Percentiles rank a stretch among this genome's conserved stretches.
These are phyloP conservation scores for Blastobasis lacticolella DNA, from an alignment of 2,888 invertebrate species.

Conservation along the genomic window DNA sequence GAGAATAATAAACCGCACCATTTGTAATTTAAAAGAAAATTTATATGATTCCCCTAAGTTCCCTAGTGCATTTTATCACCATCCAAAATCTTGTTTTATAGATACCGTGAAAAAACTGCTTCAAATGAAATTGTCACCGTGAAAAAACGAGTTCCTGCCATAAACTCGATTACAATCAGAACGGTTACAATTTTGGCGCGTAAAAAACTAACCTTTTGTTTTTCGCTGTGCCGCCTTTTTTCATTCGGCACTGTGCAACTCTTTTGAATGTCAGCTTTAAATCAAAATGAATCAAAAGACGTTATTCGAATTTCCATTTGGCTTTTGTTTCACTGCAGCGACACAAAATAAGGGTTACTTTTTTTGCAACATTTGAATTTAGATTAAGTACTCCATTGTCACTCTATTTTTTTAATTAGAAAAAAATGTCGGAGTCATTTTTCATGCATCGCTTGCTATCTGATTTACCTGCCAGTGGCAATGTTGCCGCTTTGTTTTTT, in stretches of 20 bases:
- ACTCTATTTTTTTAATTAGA: conserved; percentile 55
- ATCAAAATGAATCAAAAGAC: conserved; percentile 57
- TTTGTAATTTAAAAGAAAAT: too few species aligned
- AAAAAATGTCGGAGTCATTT: conserved; percentile 56
- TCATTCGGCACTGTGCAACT: conserved; percentile 40
- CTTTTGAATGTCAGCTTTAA: conserved; percentile 53
- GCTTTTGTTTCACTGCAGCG: conserved; percentile 60
- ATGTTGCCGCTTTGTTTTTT: conserved; percentile 26
- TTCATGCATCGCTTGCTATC: conserved; percentile 70
- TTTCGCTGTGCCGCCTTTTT: conserved; percentile 29
- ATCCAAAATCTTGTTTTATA: too few species aligned
- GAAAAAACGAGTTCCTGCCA: conserved; percentile 14
- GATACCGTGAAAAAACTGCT: too few species aligned
- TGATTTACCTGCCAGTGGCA: conserved; percentile 62
- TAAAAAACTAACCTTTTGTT: conserved; percentile 38
- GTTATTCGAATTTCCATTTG: conserved; percentile 53
- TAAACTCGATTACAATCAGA: conserved; percentile 42
- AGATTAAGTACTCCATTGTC: conserved; percentile 60
- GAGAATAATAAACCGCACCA: too few species aligned
- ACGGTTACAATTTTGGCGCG: conserved; percentile 15
- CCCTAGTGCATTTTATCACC: too few species aligned
- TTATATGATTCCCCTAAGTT: too few species aligned
- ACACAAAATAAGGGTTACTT: conserved; percentile 44
- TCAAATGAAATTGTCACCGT: too few species aligned
- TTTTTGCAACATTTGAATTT: conserved; percentile 59